Conservation (phyloP, 2,113 vertebrate species). For the Thinocorus orbignyianus region DNA sequence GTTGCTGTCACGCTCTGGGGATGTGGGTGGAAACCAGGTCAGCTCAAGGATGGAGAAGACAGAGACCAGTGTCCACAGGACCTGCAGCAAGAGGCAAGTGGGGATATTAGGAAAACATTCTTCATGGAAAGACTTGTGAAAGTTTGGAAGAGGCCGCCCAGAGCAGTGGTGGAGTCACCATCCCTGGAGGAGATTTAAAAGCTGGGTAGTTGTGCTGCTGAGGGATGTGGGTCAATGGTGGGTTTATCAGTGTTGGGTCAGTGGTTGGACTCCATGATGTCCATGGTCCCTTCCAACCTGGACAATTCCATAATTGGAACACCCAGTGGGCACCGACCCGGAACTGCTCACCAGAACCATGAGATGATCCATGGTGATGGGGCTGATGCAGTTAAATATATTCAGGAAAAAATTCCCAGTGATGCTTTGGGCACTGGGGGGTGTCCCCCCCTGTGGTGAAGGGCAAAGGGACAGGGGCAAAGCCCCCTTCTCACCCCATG, state of each 20-base stretch:
- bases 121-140: too few relatives aligned
- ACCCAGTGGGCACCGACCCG: fast-evolving
- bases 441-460: fast-evolving
- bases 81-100: background rate
- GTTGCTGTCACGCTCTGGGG: fast-evolving
- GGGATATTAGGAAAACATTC: background rate
- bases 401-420: background rate
- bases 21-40: background rate
- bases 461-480: background rate
- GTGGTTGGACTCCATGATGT: too few relatives aligned
- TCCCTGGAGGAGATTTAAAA: too few relatives aligned
- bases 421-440: background rate
- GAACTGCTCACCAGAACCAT: background rate
- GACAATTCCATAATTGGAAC: too few relatives aligned
- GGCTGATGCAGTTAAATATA: background rate
- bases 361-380: fast-evolving
- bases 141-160: too few relatives aligned
- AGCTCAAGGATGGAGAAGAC: background rate
- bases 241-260: too few relatives aligned
- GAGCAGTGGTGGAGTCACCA: too few relatives aligned
- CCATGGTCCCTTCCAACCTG: too few relatives aligned
- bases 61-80: background rate
- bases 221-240: too few relatives aligned
- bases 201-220: too few relatives aligned
- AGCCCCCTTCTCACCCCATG: fast-evolving